Percentiles rank a stretch among this genome's conserved stretches.
Conservation (phyloP, 2,113 vertebrate genomes). For the Crotalus horridus region DNA sequence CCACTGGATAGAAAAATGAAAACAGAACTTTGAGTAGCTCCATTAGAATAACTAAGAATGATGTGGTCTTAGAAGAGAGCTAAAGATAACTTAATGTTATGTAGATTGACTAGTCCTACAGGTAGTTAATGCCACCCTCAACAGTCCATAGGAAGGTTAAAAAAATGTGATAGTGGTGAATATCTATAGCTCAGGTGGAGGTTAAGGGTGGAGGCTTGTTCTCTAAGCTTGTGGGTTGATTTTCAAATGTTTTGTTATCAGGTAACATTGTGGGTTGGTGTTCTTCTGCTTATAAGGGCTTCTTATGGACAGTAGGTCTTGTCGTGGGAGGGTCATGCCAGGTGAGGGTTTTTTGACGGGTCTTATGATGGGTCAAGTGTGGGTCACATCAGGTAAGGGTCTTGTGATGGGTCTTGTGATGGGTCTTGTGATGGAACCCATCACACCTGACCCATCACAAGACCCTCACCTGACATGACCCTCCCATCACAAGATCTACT, state of each 20-base stretch:
- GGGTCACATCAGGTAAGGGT: neutral
- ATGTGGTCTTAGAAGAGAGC: neutral
- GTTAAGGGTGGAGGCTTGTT: no score
- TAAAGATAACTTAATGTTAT: neutral
- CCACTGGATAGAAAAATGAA: neutral
- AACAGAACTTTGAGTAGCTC: neutral
- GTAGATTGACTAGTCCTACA: neutral
- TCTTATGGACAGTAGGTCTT: no score
- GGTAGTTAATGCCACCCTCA: neutral
- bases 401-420: neutral
- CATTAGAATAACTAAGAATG: neutral
- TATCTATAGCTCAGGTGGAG: no score
- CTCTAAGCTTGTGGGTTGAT: no score
- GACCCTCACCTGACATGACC: neutral
- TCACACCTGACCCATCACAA: neutral
- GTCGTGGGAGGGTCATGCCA: no score
- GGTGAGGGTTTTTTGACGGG: no score
- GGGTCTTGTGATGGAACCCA: neutral
- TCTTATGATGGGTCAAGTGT: no score
- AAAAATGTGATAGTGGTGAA: no score
- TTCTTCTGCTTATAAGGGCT: no score
- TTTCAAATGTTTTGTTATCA: no score
- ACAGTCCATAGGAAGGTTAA: no score
- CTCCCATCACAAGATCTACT: neutral
- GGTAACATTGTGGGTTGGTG: no score